Conservation (phyloP, 1,140 invertebrate species). For the Aethina tumida region DNA sequence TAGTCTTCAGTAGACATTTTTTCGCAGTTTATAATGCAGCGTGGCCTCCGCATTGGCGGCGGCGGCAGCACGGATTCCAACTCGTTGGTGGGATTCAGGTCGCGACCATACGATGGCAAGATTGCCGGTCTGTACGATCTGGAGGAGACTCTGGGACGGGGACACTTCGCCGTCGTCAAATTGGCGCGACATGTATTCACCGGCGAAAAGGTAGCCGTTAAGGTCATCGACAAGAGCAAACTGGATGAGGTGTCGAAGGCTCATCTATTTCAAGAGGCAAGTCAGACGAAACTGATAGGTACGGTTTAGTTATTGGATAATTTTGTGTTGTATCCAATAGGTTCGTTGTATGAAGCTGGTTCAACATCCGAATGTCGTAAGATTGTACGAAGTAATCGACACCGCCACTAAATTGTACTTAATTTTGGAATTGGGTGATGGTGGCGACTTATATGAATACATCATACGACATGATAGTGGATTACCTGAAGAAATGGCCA, state of each 20-base stretch:
- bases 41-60: conserved; percentile 13
- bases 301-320: not conserved
- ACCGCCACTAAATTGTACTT: conserved; percentile 93
- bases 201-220: conserved; percentile 93
- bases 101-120: conserved; percentile 66
- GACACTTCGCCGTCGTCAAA: conserved; percentile 99
- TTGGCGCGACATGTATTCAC: conserved; percentile 97
- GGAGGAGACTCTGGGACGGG: conserved; percentile 86
- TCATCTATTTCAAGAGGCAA: conserved; percentile 93
- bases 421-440: conserved; percentile 96
- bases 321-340: conserved; percentile 44
- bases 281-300: not conserved
- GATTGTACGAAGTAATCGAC: conserved; percentile 98
- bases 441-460: conserved; percentile 97
- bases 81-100: conserved; percentile 12
- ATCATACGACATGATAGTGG: conserved; percentile 93
- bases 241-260: conserved; percentile 92
- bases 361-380: conserved; percentile 96
- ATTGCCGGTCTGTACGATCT: conserved; percentile 95
- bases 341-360: conserved; percentile 98
- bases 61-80: conserved; percentile 12
- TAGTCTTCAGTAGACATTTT: too few species aligned
- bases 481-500: conserved; percentile 66
- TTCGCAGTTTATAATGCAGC: conserved; percentile 9
- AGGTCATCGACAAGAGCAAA: conserved; percentile 97